Evolutionary conservation across 2,888 invertebrate genomes (phyloP), one percentile per base, ranked within the genome.

Genomic region (Petrolisthes manimaculis): DNA sequence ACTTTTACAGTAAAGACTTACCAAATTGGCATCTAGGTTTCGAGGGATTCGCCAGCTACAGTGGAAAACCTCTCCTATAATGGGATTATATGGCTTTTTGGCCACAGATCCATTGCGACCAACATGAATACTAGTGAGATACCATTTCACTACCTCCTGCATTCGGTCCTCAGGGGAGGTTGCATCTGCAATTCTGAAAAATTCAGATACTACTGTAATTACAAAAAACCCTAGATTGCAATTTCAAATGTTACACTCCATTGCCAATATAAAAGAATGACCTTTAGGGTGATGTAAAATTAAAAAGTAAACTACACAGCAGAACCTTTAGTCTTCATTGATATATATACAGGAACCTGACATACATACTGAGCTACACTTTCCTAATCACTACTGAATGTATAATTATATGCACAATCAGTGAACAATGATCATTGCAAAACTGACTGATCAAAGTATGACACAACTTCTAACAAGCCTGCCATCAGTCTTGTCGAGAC

Each of bases 161-260:
- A 99, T 98, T 88, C 99, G 95, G 89, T 98, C 98, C 91, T 95
- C 95, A 0, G 98, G 96, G 71, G 96, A 96, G 79, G 95, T 95
- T 93, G 96, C 95, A 93, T 98, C 98, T 84, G 97, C 96, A 94
- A 99, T 97, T 83, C 92, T 91, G 89, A 53, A 53, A 53, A 14
- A 61, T 80, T 5, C 8, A 61, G 61, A 61, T 61, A 61, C 8
- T 61, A 61, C 6, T 61, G 61, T 14, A 61, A 12, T 61, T 37
- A 37, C 37, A 37, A 37, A 37, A 37, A 37, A 37, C 37, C 37
- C 37, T 37, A 37, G 37, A 37, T 37, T 37, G 37, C 2, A 37
- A 37, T 37, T 37, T 37, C 37, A 37, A 37, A 37, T 37, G 37
- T 37, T 37, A 37, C 2, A 37, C 37, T 37, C 37, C 37, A 37